phyloP scores from a whole-genome alignment of 2,113 vertebrate species.

The Steatornis caripensis region DNA sequence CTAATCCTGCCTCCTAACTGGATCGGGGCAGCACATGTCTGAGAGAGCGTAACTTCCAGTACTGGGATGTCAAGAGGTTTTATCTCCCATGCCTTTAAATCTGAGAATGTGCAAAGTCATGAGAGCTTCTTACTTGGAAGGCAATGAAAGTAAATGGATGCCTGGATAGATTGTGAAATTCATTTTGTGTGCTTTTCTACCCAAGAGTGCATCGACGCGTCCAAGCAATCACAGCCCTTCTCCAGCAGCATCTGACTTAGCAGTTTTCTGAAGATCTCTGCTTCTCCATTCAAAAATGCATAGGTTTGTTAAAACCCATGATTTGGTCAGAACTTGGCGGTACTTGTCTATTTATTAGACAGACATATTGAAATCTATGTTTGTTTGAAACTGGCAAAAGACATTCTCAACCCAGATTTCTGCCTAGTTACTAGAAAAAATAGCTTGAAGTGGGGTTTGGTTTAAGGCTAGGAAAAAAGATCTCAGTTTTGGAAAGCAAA shows the following conservation, averaged over 20 bases:
- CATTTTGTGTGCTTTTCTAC: background rate
- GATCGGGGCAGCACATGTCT: rapidly evolving
- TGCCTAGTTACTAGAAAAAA: background rate
- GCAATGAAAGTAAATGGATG: background rate
- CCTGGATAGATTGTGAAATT: background rate
- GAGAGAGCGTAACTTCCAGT: background rate
- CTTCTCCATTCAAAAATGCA: background rate
- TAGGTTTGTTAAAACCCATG: background rate
- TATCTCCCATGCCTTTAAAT: background rate
- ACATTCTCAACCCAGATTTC: background rate
- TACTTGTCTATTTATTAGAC: background rate
- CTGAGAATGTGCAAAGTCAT: background rate
- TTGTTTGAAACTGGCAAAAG: background rate
- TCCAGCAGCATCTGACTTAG: background rate
- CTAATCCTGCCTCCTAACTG: background rate
- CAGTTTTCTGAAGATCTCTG: background rate
- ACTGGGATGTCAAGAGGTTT: background rate
- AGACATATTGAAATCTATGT: background rate
- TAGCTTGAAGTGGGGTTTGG: background rate
- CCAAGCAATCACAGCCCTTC: background rate
- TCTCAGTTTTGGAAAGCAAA: background rate
- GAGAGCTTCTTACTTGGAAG: background rate
- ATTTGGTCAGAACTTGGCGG: background rate
- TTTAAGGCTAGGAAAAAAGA: background rate
- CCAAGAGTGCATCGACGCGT: background rate